Evolutionary conservation across 2,888 invertebrate species (phyloP).

Genomic region (Pachymerium ferrugineum): DNA sequence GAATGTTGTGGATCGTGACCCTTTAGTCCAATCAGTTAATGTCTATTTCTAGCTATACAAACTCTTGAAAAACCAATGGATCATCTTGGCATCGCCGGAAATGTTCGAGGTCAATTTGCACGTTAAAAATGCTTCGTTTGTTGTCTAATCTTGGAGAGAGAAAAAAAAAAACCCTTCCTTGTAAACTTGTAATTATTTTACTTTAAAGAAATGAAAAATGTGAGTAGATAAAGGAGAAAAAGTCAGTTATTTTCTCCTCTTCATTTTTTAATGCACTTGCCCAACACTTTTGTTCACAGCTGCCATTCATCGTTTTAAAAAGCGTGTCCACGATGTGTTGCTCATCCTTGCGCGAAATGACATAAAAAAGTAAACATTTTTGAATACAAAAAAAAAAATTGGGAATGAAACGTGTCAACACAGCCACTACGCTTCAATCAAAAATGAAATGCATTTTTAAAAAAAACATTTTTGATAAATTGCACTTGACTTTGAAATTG

Average conservation of each 20-base stretch:
- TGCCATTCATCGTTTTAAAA: background rate
- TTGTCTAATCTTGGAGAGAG: background rate
- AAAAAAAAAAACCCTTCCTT: no score
- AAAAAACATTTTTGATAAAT: background rate
- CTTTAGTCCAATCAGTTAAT: no score
- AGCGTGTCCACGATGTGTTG: background rate
- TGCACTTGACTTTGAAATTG: no score
- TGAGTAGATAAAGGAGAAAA: no score
- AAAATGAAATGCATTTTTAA: background rate
- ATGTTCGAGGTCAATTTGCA: background rate
- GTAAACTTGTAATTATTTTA: no score
- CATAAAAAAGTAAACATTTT: background rate
- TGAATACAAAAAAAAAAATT: no score
- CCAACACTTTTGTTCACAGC: background rate
- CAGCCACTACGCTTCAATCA: background rate
- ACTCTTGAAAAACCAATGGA: background rate
- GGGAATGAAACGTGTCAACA: background rate
- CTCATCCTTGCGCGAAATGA: background rate
- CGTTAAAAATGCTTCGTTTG: background rate
- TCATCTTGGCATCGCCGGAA: background rate
- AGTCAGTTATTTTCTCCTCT: background rate
- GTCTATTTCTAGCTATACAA: background rate
- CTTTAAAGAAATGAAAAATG: no score
- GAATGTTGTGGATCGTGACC: background rate
- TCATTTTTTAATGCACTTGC: background rate